Evolutionary conservation across 2,113 vertebrate genomes (phyloP).

Genomic region (Phylloscopus trochiloides): DNA sequence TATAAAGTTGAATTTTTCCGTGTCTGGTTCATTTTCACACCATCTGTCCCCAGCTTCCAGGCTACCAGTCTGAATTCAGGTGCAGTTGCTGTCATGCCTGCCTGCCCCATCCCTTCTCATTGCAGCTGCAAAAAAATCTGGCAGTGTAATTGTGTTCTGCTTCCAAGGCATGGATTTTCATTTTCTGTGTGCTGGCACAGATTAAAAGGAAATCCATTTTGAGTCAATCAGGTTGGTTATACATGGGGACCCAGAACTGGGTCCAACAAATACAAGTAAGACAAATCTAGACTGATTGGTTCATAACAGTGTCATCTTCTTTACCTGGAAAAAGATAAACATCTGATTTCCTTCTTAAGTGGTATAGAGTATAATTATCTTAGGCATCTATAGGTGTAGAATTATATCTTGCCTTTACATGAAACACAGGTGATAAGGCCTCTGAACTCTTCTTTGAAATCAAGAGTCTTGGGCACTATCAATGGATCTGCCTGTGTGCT

Average conservation of each 20-base stretch:
- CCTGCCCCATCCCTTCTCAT: not conserved
- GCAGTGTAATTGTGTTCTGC: not conserved
- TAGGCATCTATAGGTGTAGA: not conserved
- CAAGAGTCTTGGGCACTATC: not conserved
- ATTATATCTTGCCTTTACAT: not conserved
- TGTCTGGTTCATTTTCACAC: slow-evolving; percentile 5
- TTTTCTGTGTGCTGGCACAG: not conserved
- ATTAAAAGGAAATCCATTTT: slow-evolving; percentile 3
- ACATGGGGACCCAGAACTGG: not conserved
- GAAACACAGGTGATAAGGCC: not conserved
- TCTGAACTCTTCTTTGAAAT: not conserved
- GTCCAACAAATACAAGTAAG: not conserved
- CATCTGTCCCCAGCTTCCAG: not conserved
- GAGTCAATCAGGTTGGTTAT: not conserved
- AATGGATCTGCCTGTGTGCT: not conserved
- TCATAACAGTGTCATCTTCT: not conserved
- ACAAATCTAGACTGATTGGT: not conserved
- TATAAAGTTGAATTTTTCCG: slow-evolving; percentile 17
- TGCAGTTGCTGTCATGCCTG: not conserved
- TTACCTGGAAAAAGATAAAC: not conserved
- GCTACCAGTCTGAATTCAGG: not conserved
- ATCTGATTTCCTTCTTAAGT: not conserved
- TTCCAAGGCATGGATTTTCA: not conserved
- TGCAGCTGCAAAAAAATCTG: not conserved
- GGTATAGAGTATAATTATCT: not conserved